Base-by-base conservation (phyloP, 2,797 vertebrate genomes). In the Leuciscus waleckii region DNA sequence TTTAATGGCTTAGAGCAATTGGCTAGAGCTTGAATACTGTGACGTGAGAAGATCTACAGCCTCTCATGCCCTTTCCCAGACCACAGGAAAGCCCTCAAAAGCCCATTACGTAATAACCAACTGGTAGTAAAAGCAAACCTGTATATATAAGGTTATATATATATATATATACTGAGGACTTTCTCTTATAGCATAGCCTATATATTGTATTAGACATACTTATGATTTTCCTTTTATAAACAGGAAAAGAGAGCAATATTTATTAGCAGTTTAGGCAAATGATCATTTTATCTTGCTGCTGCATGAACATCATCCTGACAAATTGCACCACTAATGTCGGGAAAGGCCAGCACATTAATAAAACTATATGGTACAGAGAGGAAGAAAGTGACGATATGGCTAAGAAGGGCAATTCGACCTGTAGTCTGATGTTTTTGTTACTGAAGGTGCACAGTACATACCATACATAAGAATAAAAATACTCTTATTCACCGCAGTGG, bases 11-110 rank as follows among this genome's bases (percentile, higher is more conserved):
- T 37, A 68, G n/a, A 84, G 21, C 46, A 69, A 54, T 41, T 19
- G 16, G 21, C 54, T 51, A n/a, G 23, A 74, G 23, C 46, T 67
- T 69, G 51, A 63, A 43, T 43, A 61, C 37, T 19, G 32, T 70
- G 46, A 39, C 23, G 4, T 29, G 61, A 70, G 32, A 73, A 73
- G 79, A 87, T 49, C 79, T 68, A 49, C 19, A 73, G 37, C 46
- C 58, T 23, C 21, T 49, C 7, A 74, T 81, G 11, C 32, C 65
- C 16, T 76, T 77, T 70, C 67, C 8, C 51, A 81, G 37, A 80
- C 39, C 10, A 58, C 21, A 61, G 23, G 9, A 51, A 76, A 69
- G 35, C 63, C 41, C 26, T 35, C 77, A 23, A 69, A 29, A 67
- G 63, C 37, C 74, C 29, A 80, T 68, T 68, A 68, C 2, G 0